A percentile compares a stretch with the other conserved stretches of the same genome.
Conservation (phyloP, 2,797 vertebrate species). For the Heteromormyrus szaboi region DNA sequence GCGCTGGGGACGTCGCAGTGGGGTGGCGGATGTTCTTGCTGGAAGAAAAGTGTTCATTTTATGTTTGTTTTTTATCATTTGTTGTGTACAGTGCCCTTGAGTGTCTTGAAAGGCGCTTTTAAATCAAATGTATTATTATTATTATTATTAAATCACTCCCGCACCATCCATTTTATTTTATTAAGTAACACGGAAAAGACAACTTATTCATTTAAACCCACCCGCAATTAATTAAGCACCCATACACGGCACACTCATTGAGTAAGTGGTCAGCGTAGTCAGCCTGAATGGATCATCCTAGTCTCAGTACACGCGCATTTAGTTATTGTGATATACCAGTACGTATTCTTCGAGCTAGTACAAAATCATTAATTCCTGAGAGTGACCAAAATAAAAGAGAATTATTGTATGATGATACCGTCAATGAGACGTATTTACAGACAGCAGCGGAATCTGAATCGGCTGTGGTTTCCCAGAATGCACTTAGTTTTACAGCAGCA, state of each 20-base stretch:
- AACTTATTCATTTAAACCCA: neutral
- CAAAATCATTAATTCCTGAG: neutral
- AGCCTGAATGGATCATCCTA: too few species aligned
- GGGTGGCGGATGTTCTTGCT: neutral
- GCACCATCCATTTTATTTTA: neutral
- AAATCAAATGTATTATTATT: too few species aligned
- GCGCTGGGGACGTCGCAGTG: neutral
- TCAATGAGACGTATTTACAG: neutral
- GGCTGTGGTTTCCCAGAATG: neutral
- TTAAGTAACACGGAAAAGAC: neutral
- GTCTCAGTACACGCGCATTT: neutral
- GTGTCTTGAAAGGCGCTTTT: too few species aligned
- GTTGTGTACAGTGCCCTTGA: too few species aligned
- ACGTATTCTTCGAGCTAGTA: neutral
- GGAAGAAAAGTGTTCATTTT: neutral
- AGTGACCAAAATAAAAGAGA: neutral
- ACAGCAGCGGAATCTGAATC: neutral
- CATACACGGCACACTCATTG: neutral
- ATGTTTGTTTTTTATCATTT: too few species aligned
- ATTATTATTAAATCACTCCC: neutral
- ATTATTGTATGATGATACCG: neutral
- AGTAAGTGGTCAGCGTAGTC: neutral
- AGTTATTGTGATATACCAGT: neutral
- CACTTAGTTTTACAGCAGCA: neutral
- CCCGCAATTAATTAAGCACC: neutral